Evolutionary conservation across 2,797 vertebrate species (phyloP), one percentile per base, ranked within the genome.

Genomic region (Lepus townsendii): DNA sequence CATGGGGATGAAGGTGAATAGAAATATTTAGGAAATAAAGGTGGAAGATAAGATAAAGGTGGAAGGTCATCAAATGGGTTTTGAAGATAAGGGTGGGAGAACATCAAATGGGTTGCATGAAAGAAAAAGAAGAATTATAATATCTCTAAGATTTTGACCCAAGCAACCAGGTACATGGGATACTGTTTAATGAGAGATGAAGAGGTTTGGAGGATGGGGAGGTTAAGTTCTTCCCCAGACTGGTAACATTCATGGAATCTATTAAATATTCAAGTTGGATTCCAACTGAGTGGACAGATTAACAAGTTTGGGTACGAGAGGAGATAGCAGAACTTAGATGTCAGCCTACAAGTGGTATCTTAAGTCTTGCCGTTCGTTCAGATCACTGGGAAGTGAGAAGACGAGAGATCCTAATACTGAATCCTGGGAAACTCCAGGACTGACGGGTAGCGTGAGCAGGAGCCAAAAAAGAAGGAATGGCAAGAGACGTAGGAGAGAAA

Each of bases 41-140:
- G 35, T 35, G 35, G 35, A 35, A 35, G 35, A 35, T 35, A 93
- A 65, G 38, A 66, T 42, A 30, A 10, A 17, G 35, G 50, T 47
- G 14, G 27, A 66, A 22, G 62, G 66, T 77, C 30, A 47, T 47
- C 27, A 35, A 35, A 35, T 35, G 35, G 35, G 35, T 35, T 35
- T 35, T 35, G 35, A 35, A 35, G 35, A 35, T 35, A 35, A 35
- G 35, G 35, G 35, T 35, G 35, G 35, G 35, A 35, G 35, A 35
- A 35, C 35, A 35, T 35, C 35, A 86, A 73, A n/a, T 62, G 27
- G 22, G 19, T 75, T 78, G 17, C 8, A 38, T 54, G 47, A 54
- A 42, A n/a, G 30, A 90, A 94, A 42, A 8, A 62, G 32, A 93
- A n/a, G 27, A 88, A 50, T 88, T 54, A 57, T 63, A 57, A 85